A percentile compares a stretch with the other conserved stretches of the same genome.
Conservation (phyloP, 2,888 invertebrate species). For the Seira musarum region DNA sequence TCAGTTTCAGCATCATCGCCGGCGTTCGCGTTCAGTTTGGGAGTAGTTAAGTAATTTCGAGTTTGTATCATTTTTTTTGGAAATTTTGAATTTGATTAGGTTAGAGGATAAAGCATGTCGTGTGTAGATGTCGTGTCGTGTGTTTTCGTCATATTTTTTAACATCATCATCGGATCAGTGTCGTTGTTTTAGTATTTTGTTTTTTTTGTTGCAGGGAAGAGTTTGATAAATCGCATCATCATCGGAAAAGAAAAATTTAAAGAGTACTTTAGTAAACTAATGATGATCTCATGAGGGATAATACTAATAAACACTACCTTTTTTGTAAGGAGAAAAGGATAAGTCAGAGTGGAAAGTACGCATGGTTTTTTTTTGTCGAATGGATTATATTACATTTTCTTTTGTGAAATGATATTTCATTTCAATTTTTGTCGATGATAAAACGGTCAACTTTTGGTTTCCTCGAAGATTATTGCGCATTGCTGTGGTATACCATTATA, state of each 20-base stretch:
- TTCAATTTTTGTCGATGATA: conserved; percentile 28
- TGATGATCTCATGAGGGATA: no score
- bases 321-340: background rate
- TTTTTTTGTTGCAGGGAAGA: background rate
- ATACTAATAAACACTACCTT: no score
- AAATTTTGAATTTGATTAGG: background rate
- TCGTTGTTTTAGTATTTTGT: no score
- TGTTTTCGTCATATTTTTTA: no score
- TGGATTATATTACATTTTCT: conserved; percentile 7
- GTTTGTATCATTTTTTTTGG: background rate
- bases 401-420: background rate
- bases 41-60: no score
- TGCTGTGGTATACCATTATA: no score
- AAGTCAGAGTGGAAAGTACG: conserved; percentile 4
- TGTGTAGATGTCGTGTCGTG: background rate
- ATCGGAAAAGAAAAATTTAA: background rate
- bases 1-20: background rate
- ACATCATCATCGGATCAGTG: background rate
- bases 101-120: background rate
- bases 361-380: background rate
- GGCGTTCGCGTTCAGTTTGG: background rate
- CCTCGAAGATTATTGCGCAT: no score
- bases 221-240: background rate
- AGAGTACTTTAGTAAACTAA: no score
- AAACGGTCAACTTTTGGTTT: conserved; percentile 51